Evolutionary conservation across 2,113 vertebrate genomes (phyloP).

Genomic region (Vulpes ferrilata): DNA sequence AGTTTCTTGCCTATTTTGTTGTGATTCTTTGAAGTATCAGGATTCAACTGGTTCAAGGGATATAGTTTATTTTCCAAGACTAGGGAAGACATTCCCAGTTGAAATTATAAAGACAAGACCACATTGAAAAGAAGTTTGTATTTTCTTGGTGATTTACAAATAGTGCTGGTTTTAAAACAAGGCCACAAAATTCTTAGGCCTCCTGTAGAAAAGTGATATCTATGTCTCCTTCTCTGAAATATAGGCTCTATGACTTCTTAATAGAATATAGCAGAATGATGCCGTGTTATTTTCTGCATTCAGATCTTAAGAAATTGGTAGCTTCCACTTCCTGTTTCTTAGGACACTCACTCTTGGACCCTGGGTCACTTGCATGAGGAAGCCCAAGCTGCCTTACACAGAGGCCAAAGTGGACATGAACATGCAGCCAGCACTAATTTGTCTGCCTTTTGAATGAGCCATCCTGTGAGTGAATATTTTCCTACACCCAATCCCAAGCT

Average conservation of each 20-base stretch:
- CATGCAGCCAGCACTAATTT: background rate
- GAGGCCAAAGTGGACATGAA: background rate
- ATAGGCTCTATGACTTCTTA: background rate
- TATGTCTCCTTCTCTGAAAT: background rate
- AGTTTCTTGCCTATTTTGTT: slow-evolving; percentile 6
- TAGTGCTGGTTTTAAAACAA: background rate
- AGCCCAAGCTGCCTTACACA: background rate
- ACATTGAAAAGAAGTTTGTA: background rate
- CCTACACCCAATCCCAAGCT: rapidly evolving
- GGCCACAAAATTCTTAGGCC: background rate
- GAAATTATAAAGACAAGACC: background rate
- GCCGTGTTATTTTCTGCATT: background rate
- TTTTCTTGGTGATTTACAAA: background rate
- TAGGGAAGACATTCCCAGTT: background rate
- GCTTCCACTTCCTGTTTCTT: background rate
- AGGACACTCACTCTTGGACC: background rate
- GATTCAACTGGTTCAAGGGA: background rate
- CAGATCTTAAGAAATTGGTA: background rate
- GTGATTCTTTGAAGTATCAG: slow-evolving; percentile 47
- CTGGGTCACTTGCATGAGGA: background rate
- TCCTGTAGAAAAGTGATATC: background rate
- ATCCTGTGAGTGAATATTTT: no score
- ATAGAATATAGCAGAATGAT: background rate
- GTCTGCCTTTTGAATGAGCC: background rate
- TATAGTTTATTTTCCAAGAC: slow-evolving; percentile 16